Evolutionary conservation across 2,797 vertebrate species (phyloP), one percentile per base, ranked within the genome.

Genomic region (Oreortyx pictus): DNA sequence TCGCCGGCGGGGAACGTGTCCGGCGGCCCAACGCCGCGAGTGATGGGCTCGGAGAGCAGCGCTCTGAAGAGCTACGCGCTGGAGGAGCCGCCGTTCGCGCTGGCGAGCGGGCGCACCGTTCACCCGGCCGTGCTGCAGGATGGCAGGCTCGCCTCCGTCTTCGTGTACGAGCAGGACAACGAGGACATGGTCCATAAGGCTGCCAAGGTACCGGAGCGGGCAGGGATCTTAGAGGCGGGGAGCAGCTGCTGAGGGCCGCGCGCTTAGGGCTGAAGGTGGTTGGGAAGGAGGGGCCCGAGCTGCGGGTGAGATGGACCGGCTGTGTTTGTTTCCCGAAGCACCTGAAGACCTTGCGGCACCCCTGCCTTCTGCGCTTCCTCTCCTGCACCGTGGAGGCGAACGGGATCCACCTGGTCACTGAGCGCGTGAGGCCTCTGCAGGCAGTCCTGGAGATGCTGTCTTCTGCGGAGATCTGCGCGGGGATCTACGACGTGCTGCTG

Each of bases 101-200:
- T 99, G 50, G 98, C 98, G 9, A 98, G 98, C 0, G 99, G 99
- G 33, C 98, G 98, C 71, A 97, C 98, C 3, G 94, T 99, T 89
- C 97, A 98, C 84, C 98, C 98, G 0, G 98, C 99, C 3, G 94
- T 98, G 50, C 98, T 99, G 11, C 98, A 98, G 70, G 98, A 98
- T 90, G 98, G 98, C 52, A 98, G 96, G 54, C 96, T 94, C 0
- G 99, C 98, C 6, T 99, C 99, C 0, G 99, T 99, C 43, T 99
- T 99, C 78, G 98, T 99, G 24, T 99, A 99, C 94, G 98, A 98
- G 89, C 96, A 97, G 44, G 99, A 98, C 39, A 99, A 98, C 3
- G 98, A 99, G 95, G 99, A 99, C 46, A 99, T 98, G 93, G 99
- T 99, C 92, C 98, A 98, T 89, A 99, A 99, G 98, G 99, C 99